Base-by-base conservation (phyloP, 64 coral and sea anemone species). In the Montipora foliosa region DNA sequence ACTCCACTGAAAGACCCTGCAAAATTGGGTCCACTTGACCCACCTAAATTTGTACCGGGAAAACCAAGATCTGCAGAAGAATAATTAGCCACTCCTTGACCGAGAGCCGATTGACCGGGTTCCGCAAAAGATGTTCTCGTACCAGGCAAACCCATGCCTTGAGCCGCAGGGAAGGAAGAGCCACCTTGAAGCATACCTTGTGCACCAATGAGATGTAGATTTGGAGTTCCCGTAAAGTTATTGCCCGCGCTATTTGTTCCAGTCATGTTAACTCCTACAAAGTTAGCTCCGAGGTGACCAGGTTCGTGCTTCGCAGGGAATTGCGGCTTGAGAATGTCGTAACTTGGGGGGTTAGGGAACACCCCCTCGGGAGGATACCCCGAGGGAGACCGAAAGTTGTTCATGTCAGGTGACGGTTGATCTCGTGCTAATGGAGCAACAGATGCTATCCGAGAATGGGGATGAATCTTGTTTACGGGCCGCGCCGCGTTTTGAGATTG, bases 341-440 rank as follows among this genome's bases (percentile, higher is more conserved):
- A 86, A 7, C 71, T 86, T 4, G 82, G 82, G 10, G 82, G 82
- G 16, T 86, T 70, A 0, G 82, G 82, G 44, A 86, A 86, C 45
- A 86, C 66, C 16, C 82, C 82, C 12, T 86, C 82, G 1, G 82
- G 82, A 0, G 66, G 64, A 29, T 86, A 86, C 25, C 15, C 47
- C 2, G 7, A 0, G 46, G 82, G 45, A 10, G 16, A 70, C 10
- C 64, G 46, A 64, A 70, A 71, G 19, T 86, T 86, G 16, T 25
- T 86, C 45, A 71, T 15, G 82, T 72, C 44, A 9, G 82, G 6
- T 6, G 68, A 15, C 2, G 64, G 82, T 14, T 49, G 82, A 50
- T 20, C 71, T 22, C 82, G 82, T 17, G 82, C 82, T 4, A 86
- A 62, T n/a, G 82, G 82, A 46, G 82, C 82, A 44, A 86, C 82